phyloP scores from a whole-genome alignment of 2,113 vertebrate species.

The Marmota flaviventris region DNA sequence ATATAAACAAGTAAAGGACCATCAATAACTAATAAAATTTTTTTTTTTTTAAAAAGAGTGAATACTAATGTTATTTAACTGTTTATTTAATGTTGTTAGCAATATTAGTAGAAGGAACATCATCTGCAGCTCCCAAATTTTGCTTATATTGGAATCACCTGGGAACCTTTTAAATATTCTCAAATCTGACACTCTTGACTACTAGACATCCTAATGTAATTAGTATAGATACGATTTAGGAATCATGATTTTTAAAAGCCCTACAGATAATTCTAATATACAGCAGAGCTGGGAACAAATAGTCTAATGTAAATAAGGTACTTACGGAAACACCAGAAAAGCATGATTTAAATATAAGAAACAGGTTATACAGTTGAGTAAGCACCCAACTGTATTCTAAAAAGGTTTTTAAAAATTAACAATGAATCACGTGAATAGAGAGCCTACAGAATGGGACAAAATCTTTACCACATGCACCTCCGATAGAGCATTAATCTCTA shows the following conservation, averaged over 20 bases:
- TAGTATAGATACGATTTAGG: background rate
- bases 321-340: constrained; percentile 44
- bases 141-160: background rate
- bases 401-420: constrained; percentile 57
- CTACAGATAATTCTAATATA: background rate
- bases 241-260: constrained; percentile 16
- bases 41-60: too few relatives aligned
- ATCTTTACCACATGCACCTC: too few relatives aligned
- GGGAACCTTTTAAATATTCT: constrained; percentile 25
- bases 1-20: too few relatives aligned
- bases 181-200: background rate
- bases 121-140: constrained; percentile 11
- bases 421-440: too few relatives aligned
- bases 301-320: constrained; percentile 39
- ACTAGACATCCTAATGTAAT: constrained; percentile 17
- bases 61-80: background rate
- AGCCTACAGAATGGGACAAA: too few relatives aligned
- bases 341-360: constrained; percentile 72
- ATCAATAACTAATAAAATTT: too few relatives aligned
- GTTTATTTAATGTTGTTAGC: background rate
- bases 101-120: background rate
- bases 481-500: too few relatives aligned
- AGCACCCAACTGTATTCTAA: constrained; percentile 69
- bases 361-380: constrained; percentile 77
- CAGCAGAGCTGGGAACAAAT: constrained; percentile 43